phyloP scores from a whole-genome alignment of 2,888 invertebrate genomes.

The Labia minor region DNA sequence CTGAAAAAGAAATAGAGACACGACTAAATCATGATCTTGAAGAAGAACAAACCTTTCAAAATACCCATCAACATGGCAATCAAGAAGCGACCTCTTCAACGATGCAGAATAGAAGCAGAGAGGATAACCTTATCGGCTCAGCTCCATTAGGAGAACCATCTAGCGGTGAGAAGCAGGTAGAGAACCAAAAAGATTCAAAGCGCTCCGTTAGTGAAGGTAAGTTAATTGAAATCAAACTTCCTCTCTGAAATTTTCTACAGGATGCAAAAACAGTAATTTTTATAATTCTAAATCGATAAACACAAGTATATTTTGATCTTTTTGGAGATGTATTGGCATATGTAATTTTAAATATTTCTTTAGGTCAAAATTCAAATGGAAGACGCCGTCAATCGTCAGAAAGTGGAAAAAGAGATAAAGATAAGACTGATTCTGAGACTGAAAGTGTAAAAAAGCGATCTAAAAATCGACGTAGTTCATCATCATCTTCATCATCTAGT shows the following conservation, averaged over 20 bases:
- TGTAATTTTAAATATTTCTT: slow-evolving; percentile 14
- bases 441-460: slow-evolving; percentile 9
- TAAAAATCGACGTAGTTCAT: slow-evolving; percentile 13
- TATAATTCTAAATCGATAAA: neutral
- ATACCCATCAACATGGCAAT: neutral
- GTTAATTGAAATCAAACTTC: slow-evolving; percentile 19
- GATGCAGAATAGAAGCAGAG: slow-evolving; percentile 42
- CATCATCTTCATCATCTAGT: slow-evolving; percentile 15
- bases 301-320: slow-evolving; percentile 15
- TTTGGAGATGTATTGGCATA: slow-evolving; percentile 3
- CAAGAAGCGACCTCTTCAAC: neutral
- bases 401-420: neutral
- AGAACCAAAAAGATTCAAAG: slow-evolving; percentile 36
- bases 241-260: slow-evolving; percentile 15
- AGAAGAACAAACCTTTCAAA: slow-evolving; percentile 23
- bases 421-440: neutral
- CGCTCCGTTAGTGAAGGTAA: slow-evolving; percentile 25
- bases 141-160: slow-evolving; percentile 28
- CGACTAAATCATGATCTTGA: slow-evolving; percentile 43
- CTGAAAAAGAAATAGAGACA: slow-evolving; percentile 66
- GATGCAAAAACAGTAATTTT: slow-evolving; percentile 13
- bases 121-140: slow-evolving; percentile 35
- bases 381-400: neutral
- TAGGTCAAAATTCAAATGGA: slow-evolving; percentile 17
- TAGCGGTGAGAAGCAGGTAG: slow-evolving; percentile 35